Conservation (phyloP, 2,797 vertebrate genomes). For the Dendrocincla fuliginosa region DNA sequence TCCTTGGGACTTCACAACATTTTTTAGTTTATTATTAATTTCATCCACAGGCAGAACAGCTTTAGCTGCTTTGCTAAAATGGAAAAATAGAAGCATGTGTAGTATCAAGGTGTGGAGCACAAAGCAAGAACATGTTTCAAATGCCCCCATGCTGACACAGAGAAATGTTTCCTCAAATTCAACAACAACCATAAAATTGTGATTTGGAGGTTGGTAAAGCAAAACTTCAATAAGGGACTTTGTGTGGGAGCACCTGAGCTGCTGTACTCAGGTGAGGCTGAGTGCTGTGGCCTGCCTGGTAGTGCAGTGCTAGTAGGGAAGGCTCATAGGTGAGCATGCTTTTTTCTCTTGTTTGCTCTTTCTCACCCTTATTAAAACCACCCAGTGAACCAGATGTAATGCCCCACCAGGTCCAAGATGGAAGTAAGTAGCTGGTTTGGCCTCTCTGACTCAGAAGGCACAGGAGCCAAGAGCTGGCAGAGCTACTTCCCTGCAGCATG, state of each 20-base stretch:
- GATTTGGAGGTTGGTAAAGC: neutral
- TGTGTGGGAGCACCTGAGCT: neutral
- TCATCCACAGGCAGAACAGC: slow-evolving; percentile 63
- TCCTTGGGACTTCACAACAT: slow-evolving; percentile 70
- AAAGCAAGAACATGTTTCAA: neutral
- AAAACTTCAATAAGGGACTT: neutral
- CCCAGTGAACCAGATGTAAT: neutral
- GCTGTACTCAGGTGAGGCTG: neutral
- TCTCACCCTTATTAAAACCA: neutral
- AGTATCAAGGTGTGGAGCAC: neutral
- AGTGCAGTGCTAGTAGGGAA: neutral
- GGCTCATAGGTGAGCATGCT: neutral
- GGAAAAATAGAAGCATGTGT: neutral
- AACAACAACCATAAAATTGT: neutral
- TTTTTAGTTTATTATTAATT: slow-evolving; percentile 69
- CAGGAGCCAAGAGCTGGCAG: neutral
- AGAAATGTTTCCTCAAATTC: neutral
- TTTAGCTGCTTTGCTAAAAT: slow-evolving; percentile 77
- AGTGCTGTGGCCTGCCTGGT: neutral
- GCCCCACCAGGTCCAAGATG: neutral
- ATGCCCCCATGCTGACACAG: neutral
- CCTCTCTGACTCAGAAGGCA: neutral
- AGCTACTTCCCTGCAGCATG: neutral
- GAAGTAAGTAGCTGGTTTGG: neutral
- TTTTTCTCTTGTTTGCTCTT: neutral